Base-by-base conservation (phyloP, 2,888 invertebrate genomes). In the Drosophila infuscata region DNA sequence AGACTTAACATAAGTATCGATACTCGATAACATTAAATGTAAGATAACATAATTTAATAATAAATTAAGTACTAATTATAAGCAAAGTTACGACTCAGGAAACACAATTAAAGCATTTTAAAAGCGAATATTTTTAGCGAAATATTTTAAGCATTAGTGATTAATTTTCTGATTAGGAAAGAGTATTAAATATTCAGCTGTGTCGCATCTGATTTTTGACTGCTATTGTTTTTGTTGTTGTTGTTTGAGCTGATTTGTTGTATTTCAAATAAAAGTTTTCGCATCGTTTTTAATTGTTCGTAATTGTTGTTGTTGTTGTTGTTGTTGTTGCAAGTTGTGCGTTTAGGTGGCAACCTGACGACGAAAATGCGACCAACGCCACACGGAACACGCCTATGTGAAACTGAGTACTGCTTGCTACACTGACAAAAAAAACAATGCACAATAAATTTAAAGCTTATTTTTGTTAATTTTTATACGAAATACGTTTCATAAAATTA, bases 341-440 rank as follows among this genome's bases (percentile, higher is more conserved):
- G 79, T 79, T 79, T 59, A 65, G 63, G 60, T 60, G 62, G 70
- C 52, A 70, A 57, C 67, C 41, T 46, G 33, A 49, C 32, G 49
- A 49, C 64, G 6, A 63, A 25, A 25, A 36, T 53, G 20, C 52
- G 49, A 32, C 56, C 73, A 60, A 60, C 77, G 69, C 69, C 76
- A 25, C 51, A 69, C 76, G 65, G 69, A 61, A 60, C 71, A 76
- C 77, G 73, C 69, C 76, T 73, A 66, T 69, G 48, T 32, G 54
- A 17, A 35, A 66, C 29, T 33, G 8, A n/a, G 17, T 15, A 8
- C n/a, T 17, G n/a, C 41, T 32, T 15, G 9, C 32, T 57, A 20
- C 56, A 41, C 30, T 38, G 6, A n/a, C 25, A 8, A 25, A 3
- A 36, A 51, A 30, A 17, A 29, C 2, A 7, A 3, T n/a, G n/a